phyloP scores from a whole-genome alignment of 2,797 vertebrate genomes.

The Parambassis ranga region DNA sequence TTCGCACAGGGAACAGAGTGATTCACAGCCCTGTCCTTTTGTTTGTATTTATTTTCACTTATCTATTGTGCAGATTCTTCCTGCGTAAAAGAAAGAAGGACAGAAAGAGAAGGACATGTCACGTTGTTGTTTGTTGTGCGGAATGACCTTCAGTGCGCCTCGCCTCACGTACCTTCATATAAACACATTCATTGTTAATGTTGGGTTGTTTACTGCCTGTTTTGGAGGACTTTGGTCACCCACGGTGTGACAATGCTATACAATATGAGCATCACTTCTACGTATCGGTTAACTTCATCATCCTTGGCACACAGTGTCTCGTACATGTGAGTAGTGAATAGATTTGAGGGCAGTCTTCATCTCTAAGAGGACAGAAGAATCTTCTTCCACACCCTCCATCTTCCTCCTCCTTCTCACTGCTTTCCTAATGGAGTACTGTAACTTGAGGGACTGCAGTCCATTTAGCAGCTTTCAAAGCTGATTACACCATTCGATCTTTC shows the following conservation, averaged over 20 bases:
- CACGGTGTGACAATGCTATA: neutral
- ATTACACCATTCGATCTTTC: slow-evolving; percentile 37
- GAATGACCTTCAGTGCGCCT: neutral
- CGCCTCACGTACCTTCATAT: neutral
- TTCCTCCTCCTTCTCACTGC: slow-evolving; percentile 1
- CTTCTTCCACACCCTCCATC: slow-evolving; percentile 18
- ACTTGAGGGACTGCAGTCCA: slow-evolving; percentile 33
- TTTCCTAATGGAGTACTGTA: slow-evolving; percentile 44
- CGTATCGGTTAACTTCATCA: too few relatives aligned
- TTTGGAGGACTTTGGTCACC: neutral
- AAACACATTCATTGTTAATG: neutral
- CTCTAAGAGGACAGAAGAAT: slow-evolving; percentile 12
- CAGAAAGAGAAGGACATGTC: too few relatives aligned
- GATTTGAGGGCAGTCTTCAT: slow-evolving; percentile 6
- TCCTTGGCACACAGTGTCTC: neutral
- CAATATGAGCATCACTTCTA: neutral
- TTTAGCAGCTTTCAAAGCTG: slow-evolving; percentile 41
- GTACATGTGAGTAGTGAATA: neutral
- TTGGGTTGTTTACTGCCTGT: neutral
- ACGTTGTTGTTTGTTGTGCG: neutral
- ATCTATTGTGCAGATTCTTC: neutral
- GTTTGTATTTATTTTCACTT: neutral
- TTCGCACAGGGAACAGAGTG: neutral
- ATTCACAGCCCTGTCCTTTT: neutral
- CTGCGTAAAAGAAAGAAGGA: neutral